Evolutionary conservation across 2,888 invertebrate genomes (phyloP).

Genomic region (Eremobia ochroleuca): DNA sequence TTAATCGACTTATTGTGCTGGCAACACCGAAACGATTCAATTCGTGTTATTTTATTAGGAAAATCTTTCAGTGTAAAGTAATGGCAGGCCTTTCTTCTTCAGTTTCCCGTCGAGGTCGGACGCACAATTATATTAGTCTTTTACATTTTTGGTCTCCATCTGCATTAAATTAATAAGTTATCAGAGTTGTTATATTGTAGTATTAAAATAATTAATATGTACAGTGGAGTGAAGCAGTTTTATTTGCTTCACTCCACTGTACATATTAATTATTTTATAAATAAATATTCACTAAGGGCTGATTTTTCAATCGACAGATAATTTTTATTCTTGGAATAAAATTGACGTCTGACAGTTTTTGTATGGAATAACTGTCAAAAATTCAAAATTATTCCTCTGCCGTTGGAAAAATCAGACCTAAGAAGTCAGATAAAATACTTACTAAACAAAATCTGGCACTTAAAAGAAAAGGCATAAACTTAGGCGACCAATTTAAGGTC

Average conservation of each 20-base stretch:
- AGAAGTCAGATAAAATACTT: slow-evolving; percentile 4
- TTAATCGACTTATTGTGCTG: neutral
- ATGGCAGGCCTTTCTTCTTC: neutral
- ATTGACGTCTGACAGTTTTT: no score
- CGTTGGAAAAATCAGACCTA: no score
- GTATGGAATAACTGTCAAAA: no score
- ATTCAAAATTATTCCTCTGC: no score
- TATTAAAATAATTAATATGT: neutral
- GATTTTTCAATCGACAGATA: no score
- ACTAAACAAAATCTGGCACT: slow-evolving; percentile 13
- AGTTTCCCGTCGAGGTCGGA: neutral
- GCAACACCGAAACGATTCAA: neutral
- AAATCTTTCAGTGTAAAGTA: neutral
- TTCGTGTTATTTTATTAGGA: neutral
- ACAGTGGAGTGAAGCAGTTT: neutral
- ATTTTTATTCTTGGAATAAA: no score
- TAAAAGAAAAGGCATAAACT: slow-evolving; percentile 17
- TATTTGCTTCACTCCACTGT: no score
- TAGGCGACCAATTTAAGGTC: slow-evolving; percentile 33
- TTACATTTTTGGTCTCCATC: neutral
- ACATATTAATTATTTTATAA: no score
- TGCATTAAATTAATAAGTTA: neutral
- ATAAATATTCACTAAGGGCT: no score
- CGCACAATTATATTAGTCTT: neutral
- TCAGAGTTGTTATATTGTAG: neutral